A percentile compares a stretch with the other conserved stretches of the same genome.
Conservation (phyloP, 1,140 invertebrate species). For the Drosophila fuyamai region DNA sequence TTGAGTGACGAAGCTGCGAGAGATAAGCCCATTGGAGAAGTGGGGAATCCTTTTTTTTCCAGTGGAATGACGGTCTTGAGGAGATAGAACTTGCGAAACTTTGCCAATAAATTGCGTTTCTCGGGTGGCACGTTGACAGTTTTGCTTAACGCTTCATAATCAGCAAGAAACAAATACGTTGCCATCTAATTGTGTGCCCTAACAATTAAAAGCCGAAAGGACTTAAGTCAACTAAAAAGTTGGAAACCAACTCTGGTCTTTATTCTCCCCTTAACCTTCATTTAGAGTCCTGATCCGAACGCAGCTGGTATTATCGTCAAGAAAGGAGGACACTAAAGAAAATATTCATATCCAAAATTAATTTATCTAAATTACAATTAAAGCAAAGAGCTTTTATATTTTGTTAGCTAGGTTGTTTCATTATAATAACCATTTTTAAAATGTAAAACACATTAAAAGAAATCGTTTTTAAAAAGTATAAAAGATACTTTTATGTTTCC, state of each 20-base stretch:
- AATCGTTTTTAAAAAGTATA: no score
- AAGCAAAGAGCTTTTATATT: no score
- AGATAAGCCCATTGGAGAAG: slow-evolving; percentile 66
- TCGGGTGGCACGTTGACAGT: slow-evolving; percentile 82
- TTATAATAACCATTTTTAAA: no score
- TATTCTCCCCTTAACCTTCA: slow-evolving; percentile 1
- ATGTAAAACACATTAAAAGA: no score
- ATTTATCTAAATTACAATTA: background rate
- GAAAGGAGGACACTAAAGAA: slow-evolving; percentile 5
- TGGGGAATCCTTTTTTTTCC: slow-evolving; percentile 32
- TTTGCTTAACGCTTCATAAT: slow-evolving; percentile 85
- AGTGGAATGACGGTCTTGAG: background rate
- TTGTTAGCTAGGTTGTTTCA: no score
- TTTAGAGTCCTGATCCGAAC: slow-evolving; percentile 12
- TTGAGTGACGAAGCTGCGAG: slow-evolving; percentile 76
- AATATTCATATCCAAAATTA: background rate
- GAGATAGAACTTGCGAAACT: slow-evolving; percentile 48
- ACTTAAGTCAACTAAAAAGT: slow-evolving; percentile 59
- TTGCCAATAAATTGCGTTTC: slow-evolving; percentile 84
- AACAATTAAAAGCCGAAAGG: slow-evolving; percentile 73
- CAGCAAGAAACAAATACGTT: slow-evolving; percentile 84
- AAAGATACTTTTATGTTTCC: no score
- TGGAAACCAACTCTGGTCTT: slow-evolving; percentile 16
- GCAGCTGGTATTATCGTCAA: slow-evolving; percentile 9
- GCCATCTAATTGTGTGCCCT: slow-evolving; percentile 78